These are phyloP conservation scores for Irena cyanogastra DNA, from an alignment of 2,113 vertebrate genomes.

Conservation along the genomic window DNA sequence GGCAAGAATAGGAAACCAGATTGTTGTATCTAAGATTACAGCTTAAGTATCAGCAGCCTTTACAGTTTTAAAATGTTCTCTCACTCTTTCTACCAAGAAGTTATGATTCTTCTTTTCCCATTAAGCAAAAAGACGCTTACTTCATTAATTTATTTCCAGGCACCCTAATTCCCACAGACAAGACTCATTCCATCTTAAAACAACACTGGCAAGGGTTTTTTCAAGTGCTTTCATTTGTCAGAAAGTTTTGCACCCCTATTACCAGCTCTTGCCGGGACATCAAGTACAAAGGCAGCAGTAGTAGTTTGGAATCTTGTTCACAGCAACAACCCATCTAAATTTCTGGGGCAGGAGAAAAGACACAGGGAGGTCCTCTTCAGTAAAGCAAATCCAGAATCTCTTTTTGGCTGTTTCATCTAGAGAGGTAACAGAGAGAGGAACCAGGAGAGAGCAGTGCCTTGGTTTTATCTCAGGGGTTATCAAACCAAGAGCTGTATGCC, in stretches of 20 bases:
- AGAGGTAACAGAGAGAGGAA: not conserved
- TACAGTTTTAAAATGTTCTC: not conserved
- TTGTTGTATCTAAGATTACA: not conserved
- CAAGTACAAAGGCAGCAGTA: not conserved
- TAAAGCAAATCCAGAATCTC: not conserved
- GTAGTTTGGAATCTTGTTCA: not conserved
- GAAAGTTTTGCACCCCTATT: not conserved
- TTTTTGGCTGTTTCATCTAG: not conserved
- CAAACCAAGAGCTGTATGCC: not conserved
- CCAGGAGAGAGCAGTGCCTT: accelerated
- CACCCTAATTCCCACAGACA: not conserved
- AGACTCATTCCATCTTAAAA: not conserved
- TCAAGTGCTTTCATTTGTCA: not conserved
- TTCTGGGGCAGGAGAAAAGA: not conserved
- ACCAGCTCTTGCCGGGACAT: not conserved
- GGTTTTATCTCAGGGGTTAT: not conserved
- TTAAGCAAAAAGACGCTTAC: not conserved
- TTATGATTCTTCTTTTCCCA: not conserved
- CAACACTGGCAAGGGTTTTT: not conserved
- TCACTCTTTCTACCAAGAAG: not conserved
- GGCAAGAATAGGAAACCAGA: not conserved
- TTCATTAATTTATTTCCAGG: not conserved
- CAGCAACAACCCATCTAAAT: not conserved
- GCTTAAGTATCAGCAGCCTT: not conserved
- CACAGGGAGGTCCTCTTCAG: not conserved